Evolutionary conservation across 2,797 vertebrate genomes (phyloP), one percentile per base, ranked within the genome.

Genomic region (Gadopsis bispinosus): DNA sequence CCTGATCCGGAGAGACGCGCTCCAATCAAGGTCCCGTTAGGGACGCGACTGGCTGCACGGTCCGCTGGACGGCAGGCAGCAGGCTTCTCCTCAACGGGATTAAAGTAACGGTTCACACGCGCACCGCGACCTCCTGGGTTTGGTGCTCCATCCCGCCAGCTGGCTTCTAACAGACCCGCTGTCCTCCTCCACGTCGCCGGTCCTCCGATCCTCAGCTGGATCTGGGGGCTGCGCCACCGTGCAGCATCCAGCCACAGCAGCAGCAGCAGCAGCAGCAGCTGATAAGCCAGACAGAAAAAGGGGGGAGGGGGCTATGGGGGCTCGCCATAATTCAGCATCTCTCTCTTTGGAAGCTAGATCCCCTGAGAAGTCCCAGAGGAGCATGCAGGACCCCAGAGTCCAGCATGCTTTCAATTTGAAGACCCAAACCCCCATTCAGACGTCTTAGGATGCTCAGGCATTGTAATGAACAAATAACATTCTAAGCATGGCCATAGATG

Each of bases 211-310:
- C 80, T 81, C 79, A 66, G 68, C 7, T 80, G 90, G 86, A 84
- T 88, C 41, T 47, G 83, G 66, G 84, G 66, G 84, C 80, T 89
- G 90, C 87, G 79, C 81, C 90, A 63, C 73, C 81, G 73, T 60
- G 83, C 89, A 89, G 82, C 89, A 74, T 73, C 86, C 81, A 79
- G 77, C 83, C 75, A 22, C 86, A 84, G 20, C 80, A 79, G 29
- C 80, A 80, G 41, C 81, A 80, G 29, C 84, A 60, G 78, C 84
- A 79, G 39, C 81, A 80, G 29, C 85, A 60, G 78, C 77, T 65
- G 83, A 77, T 82, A 65, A 87, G 65, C 35, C 71, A 71, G 73
- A 65, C 85, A 26, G 26, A 26, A 26, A 26, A 2, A 26, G 26
- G 26, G 26, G 26, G 26, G 26, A 26, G 26, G 26, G 26, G 26